Base-by-base conservation (phyloP, 2,797 vertebrate species). In the Psittacula derbiana region DNA sequence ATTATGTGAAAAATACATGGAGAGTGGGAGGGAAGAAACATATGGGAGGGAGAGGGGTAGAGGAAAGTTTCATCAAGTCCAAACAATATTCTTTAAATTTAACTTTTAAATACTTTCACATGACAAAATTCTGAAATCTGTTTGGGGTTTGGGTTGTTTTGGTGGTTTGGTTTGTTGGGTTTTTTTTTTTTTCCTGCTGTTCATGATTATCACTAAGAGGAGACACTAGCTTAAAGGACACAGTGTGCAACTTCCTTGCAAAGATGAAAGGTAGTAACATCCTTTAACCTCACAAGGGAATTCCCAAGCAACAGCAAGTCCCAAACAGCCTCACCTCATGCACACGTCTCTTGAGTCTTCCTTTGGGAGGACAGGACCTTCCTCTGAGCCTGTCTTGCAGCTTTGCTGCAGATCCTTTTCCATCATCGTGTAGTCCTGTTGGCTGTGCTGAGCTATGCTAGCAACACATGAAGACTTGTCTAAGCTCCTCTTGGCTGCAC, bases 11-110 rank as follows among this genome's bases (percentile, higher is more conserved):
- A 88, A 86, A 50, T 11, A 27, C 1, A 2, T 5, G 15, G 25
- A 55, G 6, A 9, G 14, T 0, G 0, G 8, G 19, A 69, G 12
- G 30, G 27, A 40, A 40, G 30, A 86, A 79, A 78, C 3, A 21
- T 9, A 8, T 1, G 12, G 7, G 25, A 19, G 11, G 38, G 16
- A 40, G 13, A 73, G 6, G 11, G 21, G 23, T 13, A 44, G 20
- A 43, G 17, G 76, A 40, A 72, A 24, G 12, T 73, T 69, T 70
- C 23, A 10, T 60, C 1, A 33, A 31, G 6, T 53, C n/a, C 2
- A 5, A 82, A 31, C 8, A 57, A 10, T 73, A 24, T 20, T 75
- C 4, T 43, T 80, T 38, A 49, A 14, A 50, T 43, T 31, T 60
- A 21, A 30, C 43, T 76, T 86, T 65, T 53, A 6, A n/a, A 9